Evolutionary conservation across 2,888 invertebrate species (phyloP), one percentile per base, ranked within the genome.

Genomic region (Cryptosula pallasiana): DNA sequence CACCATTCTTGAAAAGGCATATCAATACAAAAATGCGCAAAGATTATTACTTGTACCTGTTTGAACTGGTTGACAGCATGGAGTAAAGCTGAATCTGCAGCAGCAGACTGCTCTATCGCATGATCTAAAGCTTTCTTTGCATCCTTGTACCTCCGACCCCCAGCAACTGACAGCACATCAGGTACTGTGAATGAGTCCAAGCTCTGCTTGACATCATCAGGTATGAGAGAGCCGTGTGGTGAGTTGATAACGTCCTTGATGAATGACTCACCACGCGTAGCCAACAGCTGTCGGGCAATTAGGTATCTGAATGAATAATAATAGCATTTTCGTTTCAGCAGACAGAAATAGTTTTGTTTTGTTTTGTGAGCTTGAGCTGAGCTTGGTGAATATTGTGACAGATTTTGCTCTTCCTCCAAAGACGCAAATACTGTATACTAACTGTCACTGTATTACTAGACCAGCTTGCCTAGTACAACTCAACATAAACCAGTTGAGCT

Each of bases 141-240:
- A 5, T 63, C 29, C 32, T 32, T 63, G 63, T 63, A 63, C 13
- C 13, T 27, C 32, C 32, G 20, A 5, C 32, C 32, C 3, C 32
- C 32, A 32, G n/a, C 2, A 25, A 32, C 34, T 16, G 63, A 27
- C 3, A 63, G 63, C 2, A 32, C 63, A 63, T 63, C 63, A 29
- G 63, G 63, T 16, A 63, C 63, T 29, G 27, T 32, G 27, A 63
- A 63, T 34, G 63, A 32, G 29, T 63, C 32, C 63, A 63, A n/a
- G n/a, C 9, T 16, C 13, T 63, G 29, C n/a, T 63, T 63, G 9
- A 63, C 63, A 34, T 63, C 63, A 63, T 63, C 63, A 63, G 63
- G 63, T 13, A 63, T 5, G 13, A 63, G 63, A 63, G 16, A 27
- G 29, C 32, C 27, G 25, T 5, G 63, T 32, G 63, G 32, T 29